These are phyloP conservation scores for Cladopsammia gracilis DNA, from an alignment of 64 coral and sea anemone species.

Conservation along the genomic window DNA sequence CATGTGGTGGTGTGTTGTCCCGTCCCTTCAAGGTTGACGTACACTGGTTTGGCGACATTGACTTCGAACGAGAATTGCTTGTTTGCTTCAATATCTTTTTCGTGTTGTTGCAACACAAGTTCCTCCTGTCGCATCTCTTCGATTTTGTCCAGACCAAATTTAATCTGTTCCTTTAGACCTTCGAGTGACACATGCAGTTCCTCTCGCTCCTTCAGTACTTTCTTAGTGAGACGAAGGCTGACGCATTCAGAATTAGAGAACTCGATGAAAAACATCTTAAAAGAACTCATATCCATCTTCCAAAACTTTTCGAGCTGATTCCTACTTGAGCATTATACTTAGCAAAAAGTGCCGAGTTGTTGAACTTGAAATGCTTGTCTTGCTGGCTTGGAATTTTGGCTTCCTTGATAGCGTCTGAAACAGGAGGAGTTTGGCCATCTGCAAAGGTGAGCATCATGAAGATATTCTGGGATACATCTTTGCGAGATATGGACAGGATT, in stretches of 20 bases:
- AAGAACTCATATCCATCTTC: constrained; percentile 7
- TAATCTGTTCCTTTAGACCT: constrained; percentile 13
- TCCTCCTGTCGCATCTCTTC: constrained; percentile 52
- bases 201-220: constrained; percentile 6
- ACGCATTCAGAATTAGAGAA: constrained; percentile 15
- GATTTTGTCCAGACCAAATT: background rate
- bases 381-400: background rate
- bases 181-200: background rate
- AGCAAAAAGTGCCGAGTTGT: constrained; percentile 45
- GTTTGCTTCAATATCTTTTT: constrained; percentile 40
- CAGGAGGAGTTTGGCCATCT: constrained; percentile 40
- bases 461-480: constrained; percentile 34
- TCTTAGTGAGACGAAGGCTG: constrained; percentile 36
- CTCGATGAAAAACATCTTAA: background rate
- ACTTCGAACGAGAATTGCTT: constrained; percentile 35
- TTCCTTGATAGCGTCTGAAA: constrained; percentile 30
- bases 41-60: background rate
- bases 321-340: background rate
- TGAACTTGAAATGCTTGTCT: constrained; percentile 39
- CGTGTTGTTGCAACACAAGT: constrained; percentile 11
- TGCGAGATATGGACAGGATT: constrained; percentile 49
- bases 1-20: constrained; percentile 57
- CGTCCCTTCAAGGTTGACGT: background rate
- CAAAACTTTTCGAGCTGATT: constrained; percentile 25
- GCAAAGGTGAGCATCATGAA: constrained; percentile 69